Percentiles rank a stretch among this genome's conserved stretches.
These are phyloP conservation scores for Hemichromis elongatus DNA, from an alignment of 2,113 vertebrate species.

Conservation along the genomic window DNA sequence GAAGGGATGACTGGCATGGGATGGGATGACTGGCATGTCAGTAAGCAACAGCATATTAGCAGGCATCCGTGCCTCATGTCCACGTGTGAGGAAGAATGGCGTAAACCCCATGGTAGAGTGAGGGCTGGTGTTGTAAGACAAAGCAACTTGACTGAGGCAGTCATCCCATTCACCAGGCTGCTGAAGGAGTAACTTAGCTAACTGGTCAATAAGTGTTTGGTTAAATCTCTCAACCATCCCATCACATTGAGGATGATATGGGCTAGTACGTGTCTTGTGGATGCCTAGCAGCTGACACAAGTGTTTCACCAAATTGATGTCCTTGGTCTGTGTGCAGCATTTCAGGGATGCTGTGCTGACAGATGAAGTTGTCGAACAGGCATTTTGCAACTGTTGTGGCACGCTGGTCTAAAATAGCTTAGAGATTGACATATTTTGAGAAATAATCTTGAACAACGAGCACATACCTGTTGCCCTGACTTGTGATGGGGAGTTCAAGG, in stretches of 20 bases:
- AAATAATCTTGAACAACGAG: not conserved
- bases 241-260: not conserved
- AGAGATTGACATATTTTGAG: not conserved
- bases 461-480: not conserved
- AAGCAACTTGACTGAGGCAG: not conserved
- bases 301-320: not conserved
- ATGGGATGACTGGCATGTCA: not conserved
- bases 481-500: not conserved
- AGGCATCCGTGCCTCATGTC: not conserved
- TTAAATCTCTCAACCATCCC: not conserved
- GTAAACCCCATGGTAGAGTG: conserved; percentile 1
- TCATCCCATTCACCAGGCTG: not conserved
- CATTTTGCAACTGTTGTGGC: not conserved
- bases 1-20: not conserved
- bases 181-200: not conserved
- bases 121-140: not conserved
- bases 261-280: not conserved
- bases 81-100: not conserved
- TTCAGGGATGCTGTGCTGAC: not conserved
- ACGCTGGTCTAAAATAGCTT: not conserved
- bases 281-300: not conserved
- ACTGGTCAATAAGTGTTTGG: not conserved
- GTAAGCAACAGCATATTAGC: not conserved
- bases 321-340: not conserved
- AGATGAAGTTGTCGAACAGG: not conserved